Evolutionary conservation across 1,140 invertebrate species (phyloP), one percentile per base, ranked within the genome.

Genomic region (Drosophila nikananu): DNA sequence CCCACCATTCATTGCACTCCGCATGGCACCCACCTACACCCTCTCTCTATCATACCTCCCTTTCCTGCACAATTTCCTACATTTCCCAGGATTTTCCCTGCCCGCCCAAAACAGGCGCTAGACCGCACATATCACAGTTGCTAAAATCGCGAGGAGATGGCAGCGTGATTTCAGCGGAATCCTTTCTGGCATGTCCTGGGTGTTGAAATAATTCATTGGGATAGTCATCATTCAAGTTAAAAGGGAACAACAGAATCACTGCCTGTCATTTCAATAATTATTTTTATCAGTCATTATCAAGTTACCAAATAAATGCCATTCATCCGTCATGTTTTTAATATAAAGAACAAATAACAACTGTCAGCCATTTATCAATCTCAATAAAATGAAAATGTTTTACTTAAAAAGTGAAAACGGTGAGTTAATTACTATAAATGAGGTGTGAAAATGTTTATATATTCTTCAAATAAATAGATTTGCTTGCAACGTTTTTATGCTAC

Each of bases 1-100:
- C 64, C 76, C 41, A 41, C 70, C 74, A 70, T 60, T 77, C 75
- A 77, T 66, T 32, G 74, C 60, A 75, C 73, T 62, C 63, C 9
- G 12, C 54, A 35, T 19, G 19, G 30, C 13, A 37, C 49, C 15
- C 27, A 10, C 17, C n/a, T n/a, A 19, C n/a, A 8, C n/a, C 6
- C 10, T 17, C 15, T 17, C 37, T 12, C 15, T 48, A 5, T 12
- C 12, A 13, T 13, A 12, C 4, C 15, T 5, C 23, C 23, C 42
- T 0, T n/a, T 21, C 49, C 37, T 32, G 25, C 5, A 25, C 59
- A 64, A 67, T 64, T 46, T 30, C 42, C 15, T 48, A 27, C 15
- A 15, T 57, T 57, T 62, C 57, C 49, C 32, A 35, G 37, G 35
- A 37, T 41, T 59, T 78, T 54, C 70, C 65, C 59, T 52, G 73